Conservation (phyloP, 2,888 invertebrate species). For the Hofmannophila pseudospretella region DNA sequence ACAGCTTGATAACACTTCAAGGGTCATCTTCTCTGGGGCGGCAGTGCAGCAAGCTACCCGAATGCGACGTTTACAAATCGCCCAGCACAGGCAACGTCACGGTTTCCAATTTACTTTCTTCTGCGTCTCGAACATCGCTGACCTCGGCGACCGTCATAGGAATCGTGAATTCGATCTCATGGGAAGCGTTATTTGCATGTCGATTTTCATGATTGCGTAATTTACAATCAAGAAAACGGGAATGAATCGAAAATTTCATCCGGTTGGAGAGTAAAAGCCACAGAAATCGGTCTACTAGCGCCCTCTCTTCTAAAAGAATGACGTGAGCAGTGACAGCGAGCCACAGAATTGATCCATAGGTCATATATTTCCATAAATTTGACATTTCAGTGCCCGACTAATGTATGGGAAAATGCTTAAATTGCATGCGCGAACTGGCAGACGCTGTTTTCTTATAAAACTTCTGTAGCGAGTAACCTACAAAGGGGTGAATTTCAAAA, state of each 20-base stretch:
- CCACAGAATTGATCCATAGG: too few relatives aligned
- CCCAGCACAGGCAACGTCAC: slow-evolving; percentile 48
- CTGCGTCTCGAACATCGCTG: slow-evolving; percentile 45
- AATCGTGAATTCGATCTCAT: slow-evolving; percentile 48
- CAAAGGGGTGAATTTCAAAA: too few relatives aligned
- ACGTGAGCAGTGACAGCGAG: too few relatives aligned
- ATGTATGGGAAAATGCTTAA: too few relatives aligned
- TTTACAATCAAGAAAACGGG: too few relatives aligned
- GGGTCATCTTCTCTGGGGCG: slow-evolving; percentile 27
- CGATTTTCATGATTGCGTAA: slow-evolving; percentile 20
- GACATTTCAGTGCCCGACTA: too few relatives aligned
- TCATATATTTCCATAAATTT: too few relatives aligned
- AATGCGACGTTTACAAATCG: slow-evolving; percentile 65
- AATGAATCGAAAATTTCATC: neutral
- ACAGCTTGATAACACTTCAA: slow-evolving; percentile 15
- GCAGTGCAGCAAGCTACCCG: slow-evolving; percentile 33
- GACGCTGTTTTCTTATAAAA: too few relatives aligned
- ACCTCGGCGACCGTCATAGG: slow-evolving; percentile 39
- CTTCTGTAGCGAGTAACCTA: too few relatives aligned
- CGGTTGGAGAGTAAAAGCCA: neutral
- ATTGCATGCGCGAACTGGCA: too few relatives aligned
- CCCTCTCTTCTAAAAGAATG: too few relatives aligned
- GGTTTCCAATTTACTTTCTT: slow-evolving; percentile 65
- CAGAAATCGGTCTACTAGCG: too few relatives aligned
- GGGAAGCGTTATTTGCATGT: slow-evolving; percentile 47